These are phyloP conservation scores for Lycia hirtaria DNA, from an alignment of 2,888 invertebrate genomes.

Conservation along the genomic window DNA sequence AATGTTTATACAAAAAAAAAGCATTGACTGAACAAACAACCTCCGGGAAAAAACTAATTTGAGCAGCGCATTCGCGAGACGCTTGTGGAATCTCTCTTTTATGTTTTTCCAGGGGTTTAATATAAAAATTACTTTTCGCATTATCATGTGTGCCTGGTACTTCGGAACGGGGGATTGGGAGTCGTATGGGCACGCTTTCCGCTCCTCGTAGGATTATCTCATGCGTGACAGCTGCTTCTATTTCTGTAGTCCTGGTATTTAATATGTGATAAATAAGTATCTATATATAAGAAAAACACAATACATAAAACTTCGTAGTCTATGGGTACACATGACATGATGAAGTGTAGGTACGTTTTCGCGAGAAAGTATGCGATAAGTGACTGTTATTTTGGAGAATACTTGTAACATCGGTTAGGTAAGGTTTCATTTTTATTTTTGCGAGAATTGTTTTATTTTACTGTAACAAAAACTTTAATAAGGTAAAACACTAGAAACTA, in stretches of 20 bases:
- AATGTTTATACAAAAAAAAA: slow-evolving; percentile 72
- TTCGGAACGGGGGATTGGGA: slow-evolving; percentile 58
- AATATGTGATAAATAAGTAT: slow-evolving; percentile 41
- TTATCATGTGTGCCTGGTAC: slow-evolving; percentile 78
- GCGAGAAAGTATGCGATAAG: too few relatives aligned
- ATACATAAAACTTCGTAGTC: background rate
- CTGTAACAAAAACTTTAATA: too few relatives aligned
- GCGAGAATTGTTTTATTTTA: too few relatives aligned
- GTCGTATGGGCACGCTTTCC: slow-evolving; percentile 66
- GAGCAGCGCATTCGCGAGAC: slow-evolving; percentile 71
- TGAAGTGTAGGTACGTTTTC: too few relatives aligned
- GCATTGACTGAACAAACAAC: slow-evolving; percentile 76
- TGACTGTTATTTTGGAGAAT: too few relatives aligned
- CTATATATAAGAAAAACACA: background rate
- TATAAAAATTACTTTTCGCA: slow-evolving; percentile 82
- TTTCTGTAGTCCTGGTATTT: slow-evolving; percentile 60
- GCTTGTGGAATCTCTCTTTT: slow-evolving; percentile 71
- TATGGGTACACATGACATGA: too few relatives aligned
- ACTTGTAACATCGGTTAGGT: too few relatives aligned
- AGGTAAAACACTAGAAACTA: too few relatives aligned
- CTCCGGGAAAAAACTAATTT: slow-evolving; percentile 82
- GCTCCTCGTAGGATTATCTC: slow-evolving; percentile 72
- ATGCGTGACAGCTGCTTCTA: slow-evolving; percentile 76
- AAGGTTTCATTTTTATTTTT: too few relatives aligned
- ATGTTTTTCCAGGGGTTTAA: slow-evolving; percentile 81